Evolutionary conservation across 2,888 invertebrate species (phyloP), one percentile per base, ranked within the genome.

Genomic region (Tuta absoluta): DNA sequence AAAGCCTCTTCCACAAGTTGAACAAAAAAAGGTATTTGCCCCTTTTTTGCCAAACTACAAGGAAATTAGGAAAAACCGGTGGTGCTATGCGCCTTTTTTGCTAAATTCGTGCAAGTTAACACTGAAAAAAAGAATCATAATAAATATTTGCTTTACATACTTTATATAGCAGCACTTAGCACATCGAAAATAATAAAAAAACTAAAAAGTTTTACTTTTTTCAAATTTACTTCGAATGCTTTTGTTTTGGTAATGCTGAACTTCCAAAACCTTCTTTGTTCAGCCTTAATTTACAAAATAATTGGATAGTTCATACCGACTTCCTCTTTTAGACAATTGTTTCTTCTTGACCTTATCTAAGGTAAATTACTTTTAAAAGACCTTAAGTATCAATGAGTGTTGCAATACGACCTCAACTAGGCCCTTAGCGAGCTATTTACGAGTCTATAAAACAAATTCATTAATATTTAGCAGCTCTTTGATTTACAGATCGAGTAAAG

Each of bases 331-430:
- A 33, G 11, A 8, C 56, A 10, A 56, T 56, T 56, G 56, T 56
- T 33, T 14, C 17, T 17, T 56, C 7, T 33, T 56, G 56, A 56
- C 56, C 56, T 56, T 33, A 56, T 28, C 56, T 33, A 56, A 56
- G 17, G 28, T 56, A 33, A 33, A 33, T 33, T 33, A 51, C 51
- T 51, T 51, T 28, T 53, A n/a, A 53, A 53, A 24, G 28, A 24
- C 56, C 51, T 24, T 33, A 53, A 38, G 59, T 60, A 45, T 60
- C 12, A 60, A 60, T 60, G 45, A 48, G 45, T 60, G 60, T 60
- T 60, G 60, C 45, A 60, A 60, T n/a, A n/a, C 17, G 60, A 60
- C 60, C 60, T 60, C 23, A 24, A n/a, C n/a, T 51, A 56, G n/a
- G 33, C 56, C 56, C 56, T 56, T 24, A 56, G 33, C 56, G 7